Conservation (phyloP, 2,797 vertebrate species). For the Alca torda region DNA sequence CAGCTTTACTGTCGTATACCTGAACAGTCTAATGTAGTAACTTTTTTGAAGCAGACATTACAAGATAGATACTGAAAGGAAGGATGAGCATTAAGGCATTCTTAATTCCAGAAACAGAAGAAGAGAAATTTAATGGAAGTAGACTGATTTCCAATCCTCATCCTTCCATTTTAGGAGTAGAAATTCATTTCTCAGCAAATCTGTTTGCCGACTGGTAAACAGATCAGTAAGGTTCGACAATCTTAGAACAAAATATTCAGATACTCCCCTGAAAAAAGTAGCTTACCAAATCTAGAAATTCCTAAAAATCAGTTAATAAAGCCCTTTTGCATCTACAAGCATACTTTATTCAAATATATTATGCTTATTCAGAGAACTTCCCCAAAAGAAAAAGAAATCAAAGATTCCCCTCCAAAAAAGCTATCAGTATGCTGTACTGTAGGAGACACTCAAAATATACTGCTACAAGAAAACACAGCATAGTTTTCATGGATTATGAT, state of each 20-base stretch:
- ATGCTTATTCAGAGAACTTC: neutral
- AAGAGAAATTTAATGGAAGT: neutral
- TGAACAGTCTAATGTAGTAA: neutral
- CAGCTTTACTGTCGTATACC: neutral
- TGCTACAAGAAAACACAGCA: neutral
- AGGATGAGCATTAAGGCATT: neutral
- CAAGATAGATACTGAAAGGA: neutral
- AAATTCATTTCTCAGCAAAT: slow-evolving; percentile 23
- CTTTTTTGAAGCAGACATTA: neutral
- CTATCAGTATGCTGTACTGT: neutral
- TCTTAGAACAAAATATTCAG: slow-evolving; percentile 16
- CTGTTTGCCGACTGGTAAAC: slow-evolving; percentile 16
- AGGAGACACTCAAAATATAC: neutral
- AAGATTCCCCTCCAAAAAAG: neutral
- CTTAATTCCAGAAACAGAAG: slow-evolving; percentile 12
- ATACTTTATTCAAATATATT: neutral
- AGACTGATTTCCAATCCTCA: neutral
- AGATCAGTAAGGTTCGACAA: neutral
- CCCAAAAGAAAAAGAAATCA: neutral
- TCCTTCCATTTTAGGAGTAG: slow-evolving; percentile 23
- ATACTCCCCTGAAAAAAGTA: neutral
- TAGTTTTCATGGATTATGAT: neutral
- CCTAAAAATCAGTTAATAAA: neutral
- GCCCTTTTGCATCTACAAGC: neutral
- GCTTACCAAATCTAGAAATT: neutral